Percentiles rank a stretch among this genome's conserved stretches.
These are phyloP conservation scores for Hepsetus odoe DNA, from an alignment of 2,113 vertebrate genomes.

Conservation along the genomic window DNA sequence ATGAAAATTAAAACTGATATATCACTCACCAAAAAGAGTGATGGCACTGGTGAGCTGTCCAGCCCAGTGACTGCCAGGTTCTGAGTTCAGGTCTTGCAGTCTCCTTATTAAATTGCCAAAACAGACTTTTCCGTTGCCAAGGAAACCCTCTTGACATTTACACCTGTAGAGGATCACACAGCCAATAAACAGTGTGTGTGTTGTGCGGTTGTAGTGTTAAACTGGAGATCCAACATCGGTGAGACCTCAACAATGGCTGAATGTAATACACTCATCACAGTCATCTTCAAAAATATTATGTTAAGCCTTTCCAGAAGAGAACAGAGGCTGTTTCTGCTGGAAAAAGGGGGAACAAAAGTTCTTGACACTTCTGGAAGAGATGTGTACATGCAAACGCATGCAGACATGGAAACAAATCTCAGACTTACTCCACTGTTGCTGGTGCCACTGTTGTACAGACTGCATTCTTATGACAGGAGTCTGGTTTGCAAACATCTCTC, in stretches of 20 bases:
- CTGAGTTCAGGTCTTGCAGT: constrained; percentile 79
- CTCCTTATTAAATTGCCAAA: constrained; percentile 86
- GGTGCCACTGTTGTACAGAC: constrained; percentile 78
- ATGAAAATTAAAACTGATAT: neutral
- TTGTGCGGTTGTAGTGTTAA: no score
- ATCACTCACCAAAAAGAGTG: constrained; percentile 79
- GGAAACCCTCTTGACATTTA: constrained; percentile 77
- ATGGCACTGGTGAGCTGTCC: constrained; percentile 83
- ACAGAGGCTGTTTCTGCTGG: no score
- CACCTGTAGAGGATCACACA: constrained; percentile 73
- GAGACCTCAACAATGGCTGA: no score
- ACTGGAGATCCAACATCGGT: no score
- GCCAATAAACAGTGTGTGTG: no score
- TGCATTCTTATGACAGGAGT: constrained; percentile 83
- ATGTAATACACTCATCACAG: no score
- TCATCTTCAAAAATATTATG: no score
- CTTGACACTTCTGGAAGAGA: no score
- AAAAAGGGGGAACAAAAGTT: no score
- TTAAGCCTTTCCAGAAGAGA: no score
- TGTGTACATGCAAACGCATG: neutral
- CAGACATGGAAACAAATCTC: constrained; percentile 7
- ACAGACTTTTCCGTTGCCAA: constrained; percentile 84
- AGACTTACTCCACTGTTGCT: constrained; percentile 80
- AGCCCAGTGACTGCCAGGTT: constrained; percentile 81
- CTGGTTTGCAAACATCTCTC: constrained; percentile 75